A percentile compares a stretch with the other conserved stretches of the same genome.
Evolutionary conservation across 2,888 invertebrate species (phyloP).

Genomic region (Phrixothrix hirtus): DNA sequence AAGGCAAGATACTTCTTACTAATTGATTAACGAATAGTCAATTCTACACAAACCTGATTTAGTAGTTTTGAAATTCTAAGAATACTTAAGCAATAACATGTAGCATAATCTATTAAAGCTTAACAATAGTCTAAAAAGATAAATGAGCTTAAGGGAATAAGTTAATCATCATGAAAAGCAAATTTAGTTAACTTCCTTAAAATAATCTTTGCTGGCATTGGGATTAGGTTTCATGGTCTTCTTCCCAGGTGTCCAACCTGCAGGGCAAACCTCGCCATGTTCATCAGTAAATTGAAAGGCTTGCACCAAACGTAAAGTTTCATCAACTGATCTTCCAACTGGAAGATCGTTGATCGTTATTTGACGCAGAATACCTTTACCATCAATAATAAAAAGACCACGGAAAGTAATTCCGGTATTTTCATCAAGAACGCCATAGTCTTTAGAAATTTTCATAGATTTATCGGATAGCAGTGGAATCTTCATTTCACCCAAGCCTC

Average conservation of each 20-base stretch:
- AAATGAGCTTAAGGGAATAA: no score
- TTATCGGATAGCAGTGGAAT: slow-evolving; percentile 95
- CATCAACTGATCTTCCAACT: slow-evolving; percentile 89
- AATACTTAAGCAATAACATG: no score
- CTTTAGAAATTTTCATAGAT: slow-evolving; percentile 79
- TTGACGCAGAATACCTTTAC: slow-evolving; percentile 84
- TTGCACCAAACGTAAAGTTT: slow-evolving; percentile 91
- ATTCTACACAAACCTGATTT: no score
- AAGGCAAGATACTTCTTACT: no score
- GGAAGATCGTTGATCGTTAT: slow-evolving; percentile 97
- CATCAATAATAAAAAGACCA: slow-evolving; percentile 95
- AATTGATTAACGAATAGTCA: background rate
- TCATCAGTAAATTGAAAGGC: slow-evolving; percentile 97
- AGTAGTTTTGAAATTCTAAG: no score
- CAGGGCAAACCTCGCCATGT: slow-evolving; percentile 93
- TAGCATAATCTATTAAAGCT: no score
- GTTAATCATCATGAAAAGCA: no score
- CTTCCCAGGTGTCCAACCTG: slow-evolving; percentile 90
- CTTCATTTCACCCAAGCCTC: slow-evolving; percentile 90
- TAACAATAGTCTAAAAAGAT: no score
- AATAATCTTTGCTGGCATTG: slow-evolving; percentile 79
- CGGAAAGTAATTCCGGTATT: slow-evolving; percentile 91
- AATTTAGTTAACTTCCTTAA: slow-evolving; percentile 39
- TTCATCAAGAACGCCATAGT: slow-evolving; percentile 90
- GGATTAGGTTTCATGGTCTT: slow-evolving; percentile 92